Evolutionary conservation across 2,113 vertebrate genomes (phyloP).

Genomic region (Centropristis striata): DNA sequence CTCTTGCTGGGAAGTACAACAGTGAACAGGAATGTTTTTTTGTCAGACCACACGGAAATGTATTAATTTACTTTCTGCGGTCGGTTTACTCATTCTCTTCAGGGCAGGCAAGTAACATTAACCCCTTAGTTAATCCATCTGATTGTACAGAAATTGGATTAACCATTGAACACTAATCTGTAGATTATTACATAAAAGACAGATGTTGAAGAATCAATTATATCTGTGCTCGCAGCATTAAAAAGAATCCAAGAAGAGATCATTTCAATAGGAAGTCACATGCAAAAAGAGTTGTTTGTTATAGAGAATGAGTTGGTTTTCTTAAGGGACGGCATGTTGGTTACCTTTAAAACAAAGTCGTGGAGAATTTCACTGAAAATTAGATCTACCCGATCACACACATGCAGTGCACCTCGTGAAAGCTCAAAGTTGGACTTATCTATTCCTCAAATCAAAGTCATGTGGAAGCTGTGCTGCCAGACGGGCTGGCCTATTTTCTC

Average conservation of each 20-base stretch:
- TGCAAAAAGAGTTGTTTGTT: conserved; percentile 17
- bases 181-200: background rate
- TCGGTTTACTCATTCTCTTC: background rate
- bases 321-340: background rate
- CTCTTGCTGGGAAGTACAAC: background rate
- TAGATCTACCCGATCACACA: conserved; percentile 30
- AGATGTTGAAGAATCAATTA: conserved; percentile 15
- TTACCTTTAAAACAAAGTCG: conserved; percentile 28
- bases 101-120: background rate
- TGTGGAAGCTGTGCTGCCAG: conserved; percentile 70
- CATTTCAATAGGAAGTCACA: background rate
- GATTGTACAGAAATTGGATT: background rate
- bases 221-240: background rate
- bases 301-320: background rate
- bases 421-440: conserved; percentile 67
- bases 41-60: conserved; percentile 13
- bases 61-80: background rate
- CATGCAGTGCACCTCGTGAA: conserved; percentile 60
- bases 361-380: conserved; percentile 36
- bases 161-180: conserved; percentile 1
- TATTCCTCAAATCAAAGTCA: conserved; percentile 81
- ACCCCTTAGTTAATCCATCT: background rate
- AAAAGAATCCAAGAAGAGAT: background rate
- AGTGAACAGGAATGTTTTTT: background rate
- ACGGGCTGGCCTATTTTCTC: conserved; percentile 76